Base-by-base conservation (phyloP, 2,888 invertebrate species). In the Adineta ricciae region DNA sequence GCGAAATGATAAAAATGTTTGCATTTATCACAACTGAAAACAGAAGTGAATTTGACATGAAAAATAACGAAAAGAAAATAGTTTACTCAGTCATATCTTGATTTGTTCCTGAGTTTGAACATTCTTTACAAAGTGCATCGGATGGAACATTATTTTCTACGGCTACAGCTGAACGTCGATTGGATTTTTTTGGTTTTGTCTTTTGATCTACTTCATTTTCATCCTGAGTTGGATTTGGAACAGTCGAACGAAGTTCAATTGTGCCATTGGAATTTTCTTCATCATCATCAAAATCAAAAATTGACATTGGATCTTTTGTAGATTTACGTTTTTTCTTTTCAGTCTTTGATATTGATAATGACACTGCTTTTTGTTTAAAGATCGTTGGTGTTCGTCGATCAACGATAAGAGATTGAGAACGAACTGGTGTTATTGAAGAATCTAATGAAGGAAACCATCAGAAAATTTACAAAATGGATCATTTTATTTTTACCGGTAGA, bases 211-310 rank as follows among this genome's bases (percentile, higher is more conserved):
- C 50, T 19, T 50, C 19, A 50, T 50, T 64, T 7, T 64, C 27
- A 5, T 64, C 14, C 27, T 36, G 14, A 19, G 2, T 16, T 32
- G 5, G 27, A 1, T 2, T 1, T 24, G 24, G 24, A 41, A 41
- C 41, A n/a, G 78, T 41, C n/a, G 78, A 41, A 41, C 41, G 38
- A 21, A 78, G n/a, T 78, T 78, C 78, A 78, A 78, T 41, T 16
- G 32, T 64, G 7, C 32, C 64, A 64, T 32, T 19, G 3, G 9
- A 38, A 41, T 78, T 41, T 41, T 41, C 73, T 27, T 24, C 64
- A 64, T 78, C 78, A n/a, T 78, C 78, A 41, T 78, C 7, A 24
- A 78, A 78, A 41, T 78, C 41, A 78, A 78, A 78, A n/a, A 78
- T 78, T n/a, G 78, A 78, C 78, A 78, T 41, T 41, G 78, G 78